These are phyloP conservation scores for Drosophila quadrilineata DNA, from an alignment of 1,140 invertebrate species.

Conservation along the genomic window DNA sequence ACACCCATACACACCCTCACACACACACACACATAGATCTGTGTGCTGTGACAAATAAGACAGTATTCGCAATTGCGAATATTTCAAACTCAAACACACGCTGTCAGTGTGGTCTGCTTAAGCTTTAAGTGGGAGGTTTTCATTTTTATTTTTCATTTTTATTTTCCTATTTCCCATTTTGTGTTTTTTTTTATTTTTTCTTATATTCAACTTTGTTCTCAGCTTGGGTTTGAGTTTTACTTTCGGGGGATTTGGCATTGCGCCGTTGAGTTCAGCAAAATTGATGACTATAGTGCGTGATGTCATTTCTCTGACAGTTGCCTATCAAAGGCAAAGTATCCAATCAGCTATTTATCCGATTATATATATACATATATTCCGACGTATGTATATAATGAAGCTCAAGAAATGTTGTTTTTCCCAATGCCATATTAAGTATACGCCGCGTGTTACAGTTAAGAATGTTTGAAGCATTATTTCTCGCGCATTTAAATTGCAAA, in stretches of 20 bases:
- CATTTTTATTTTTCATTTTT: constrained; percentile 7
- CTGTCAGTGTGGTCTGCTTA: constrained; percentile 41
- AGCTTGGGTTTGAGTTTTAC: constrained; percentile 1
- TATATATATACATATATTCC: too few species aligned
- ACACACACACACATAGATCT: constrained; percentile 9
- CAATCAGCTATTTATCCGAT: constrained; percentile 11
- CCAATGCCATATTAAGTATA: constrained; percentile 6
- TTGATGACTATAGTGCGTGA: constrained; percentile 79
- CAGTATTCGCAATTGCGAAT: constrained; percentile 78
- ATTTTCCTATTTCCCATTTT: constrained; percentile 39
- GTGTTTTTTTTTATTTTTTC: constrained; percentile 25
- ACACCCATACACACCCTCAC: constrained; percentile 6
- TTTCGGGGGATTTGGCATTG: constrained; percentile 54
- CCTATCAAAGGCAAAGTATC: constrained; percentile 38
- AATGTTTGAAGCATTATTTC: too few species aligned
- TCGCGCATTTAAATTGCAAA: too few species aligned
- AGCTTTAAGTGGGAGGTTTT: constrained; percentile 53
- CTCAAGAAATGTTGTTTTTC: neutral
- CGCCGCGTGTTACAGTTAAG: too few species aligned
- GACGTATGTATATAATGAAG: neutral
- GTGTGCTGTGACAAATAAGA: constrained; percentile 71
- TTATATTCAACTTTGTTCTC: constrained; percentile 22
- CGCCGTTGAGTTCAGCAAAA: constrained; percentile 36
- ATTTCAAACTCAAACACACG: constrained; percentile 74
- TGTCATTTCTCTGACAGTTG: constrained; percentile 78